A percentile compares a stretch with the other conserved stretches of the same genome.
Evolutionary conservation across 2,888 invertebrate species (phyloP).

Genomic region (Siphonodentalium dalli): DNA sequence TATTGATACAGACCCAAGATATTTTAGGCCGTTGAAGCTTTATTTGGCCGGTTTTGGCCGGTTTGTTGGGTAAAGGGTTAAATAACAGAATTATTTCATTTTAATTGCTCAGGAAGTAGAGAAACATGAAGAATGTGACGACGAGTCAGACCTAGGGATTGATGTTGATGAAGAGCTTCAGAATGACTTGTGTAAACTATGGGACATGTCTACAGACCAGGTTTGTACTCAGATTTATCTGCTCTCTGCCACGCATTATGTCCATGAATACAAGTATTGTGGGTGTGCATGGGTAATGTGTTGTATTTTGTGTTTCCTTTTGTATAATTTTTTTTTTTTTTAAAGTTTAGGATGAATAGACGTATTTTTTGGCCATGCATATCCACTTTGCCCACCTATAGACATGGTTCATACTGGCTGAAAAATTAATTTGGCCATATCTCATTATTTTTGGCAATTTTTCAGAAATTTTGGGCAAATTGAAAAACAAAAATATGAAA

Average conservation of each 20-base stretch:
- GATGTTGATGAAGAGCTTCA: conserved; percentile 60
- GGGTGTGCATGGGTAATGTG: background rate
- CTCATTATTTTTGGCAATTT: too few species aligned
- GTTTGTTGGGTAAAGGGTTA: too few species aligned
- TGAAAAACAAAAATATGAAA: too few species aligned
- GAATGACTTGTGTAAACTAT: conserved; percentile 61
- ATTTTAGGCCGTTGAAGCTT: too few species aligned
- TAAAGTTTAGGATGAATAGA: too few species aligned
- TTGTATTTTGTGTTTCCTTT: background rate
- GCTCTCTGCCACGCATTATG: background rate
- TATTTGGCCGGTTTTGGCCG: background rate
- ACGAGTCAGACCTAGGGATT: conserved; percentile 38
- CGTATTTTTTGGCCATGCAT: too few species aligned
- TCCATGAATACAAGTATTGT: background rate
- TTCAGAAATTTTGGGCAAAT: too few species aligned
- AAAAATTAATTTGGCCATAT: too few species aligned
- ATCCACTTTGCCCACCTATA: too few species aligned
- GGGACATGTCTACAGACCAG: conserved; percentile 63
- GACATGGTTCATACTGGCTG: too few species aligned
- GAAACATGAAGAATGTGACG: conserved; percentile 30
- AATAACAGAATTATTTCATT: too few species aligned
- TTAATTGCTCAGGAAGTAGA: conserved; percentile 40
- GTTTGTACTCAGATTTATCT: conserved; percentile 40
- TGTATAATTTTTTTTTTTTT: background rate
- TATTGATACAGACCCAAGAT: too few species aligned